phyloP scores from a whole-genome alignment of 2,888 invertebrate species.

The Sylvicola cinctus region DNA sequence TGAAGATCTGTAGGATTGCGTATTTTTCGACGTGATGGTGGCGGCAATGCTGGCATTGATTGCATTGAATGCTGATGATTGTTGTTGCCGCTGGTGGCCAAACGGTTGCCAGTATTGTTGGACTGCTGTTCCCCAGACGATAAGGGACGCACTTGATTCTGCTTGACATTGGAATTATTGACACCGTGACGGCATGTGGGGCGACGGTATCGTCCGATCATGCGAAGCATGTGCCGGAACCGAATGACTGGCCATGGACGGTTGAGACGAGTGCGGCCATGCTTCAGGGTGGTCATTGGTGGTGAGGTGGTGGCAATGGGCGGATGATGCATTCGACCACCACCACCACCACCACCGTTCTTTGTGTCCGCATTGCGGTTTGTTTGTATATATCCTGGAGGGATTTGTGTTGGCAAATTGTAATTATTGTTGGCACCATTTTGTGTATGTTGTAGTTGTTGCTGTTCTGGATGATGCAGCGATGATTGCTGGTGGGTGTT shows the following conservation, averaged over 20 bases:
- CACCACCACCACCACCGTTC: background rate
- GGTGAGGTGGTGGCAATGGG: conserved; percentile 14
- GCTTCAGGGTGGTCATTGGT: conserved; percentile 9
- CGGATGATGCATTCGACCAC: conserved; percentile 4
- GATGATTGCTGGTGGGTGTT: conserved; percentile 11
- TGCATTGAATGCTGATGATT: conserved; percentile 7
- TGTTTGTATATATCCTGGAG: background rate
- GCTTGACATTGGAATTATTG: conserved; percentile 14
- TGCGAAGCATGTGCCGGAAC: conserved; percentile 21
- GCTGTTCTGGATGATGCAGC: conserved; percentile 5
- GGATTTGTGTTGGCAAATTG: background rate
- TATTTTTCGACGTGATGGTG: conserved; percentile 27
- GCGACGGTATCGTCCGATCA: conserved; percentile 21
- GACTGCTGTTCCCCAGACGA: conserved; percentile 6
- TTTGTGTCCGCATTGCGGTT: background rate
- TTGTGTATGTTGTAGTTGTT: background rate
- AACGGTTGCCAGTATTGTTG: conserved; percentile 8
- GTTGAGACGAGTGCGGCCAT: conserved; percentile 9
- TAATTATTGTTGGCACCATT: conserved; percentile 18
- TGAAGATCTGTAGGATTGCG: conserved; percentile 28
- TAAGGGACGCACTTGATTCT: conserved; percentile 24
- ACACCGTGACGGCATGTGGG: conserved; percentile 17
- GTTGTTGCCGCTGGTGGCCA: background rate
- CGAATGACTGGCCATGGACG: conserved; percentile 18
- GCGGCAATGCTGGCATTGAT: conserved; percentile 25